Conservation (phyloP, 2,797 vertebrate genomes). For the Sarcoramphus papa region DNA sequence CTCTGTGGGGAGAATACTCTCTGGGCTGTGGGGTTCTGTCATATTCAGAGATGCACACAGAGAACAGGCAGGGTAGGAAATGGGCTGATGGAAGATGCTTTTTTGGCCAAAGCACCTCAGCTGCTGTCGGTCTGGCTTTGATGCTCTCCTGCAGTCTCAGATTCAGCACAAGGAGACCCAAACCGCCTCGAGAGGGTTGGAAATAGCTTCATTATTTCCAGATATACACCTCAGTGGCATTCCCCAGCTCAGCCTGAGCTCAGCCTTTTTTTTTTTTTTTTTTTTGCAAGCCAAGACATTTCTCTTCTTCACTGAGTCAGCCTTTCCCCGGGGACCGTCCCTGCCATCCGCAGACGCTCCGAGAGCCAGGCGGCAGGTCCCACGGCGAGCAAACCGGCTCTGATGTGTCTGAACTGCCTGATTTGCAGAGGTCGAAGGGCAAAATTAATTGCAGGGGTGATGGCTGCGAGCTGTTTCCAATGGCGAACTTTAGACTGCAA, state of each 20-base stretch:
- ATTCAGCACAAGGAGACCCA: background rate
- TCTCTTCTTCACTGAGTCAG: background rate
- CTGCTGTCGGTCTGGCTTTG: background rate
- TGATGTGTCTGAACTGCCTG: background rate
- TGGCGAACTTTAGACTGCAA: background rate
- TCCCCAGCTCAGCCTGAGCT: background rate
- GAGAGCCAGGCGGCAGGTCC: background rate
- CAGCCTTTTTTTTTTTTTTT: background rate
- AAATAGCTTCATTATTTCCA: background rate
- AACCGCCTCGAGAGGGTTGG: background rate
- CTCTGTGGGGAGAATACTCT: too few species aligned
- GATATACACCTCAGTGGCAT: background rate
- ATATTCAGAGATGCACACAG: accelerated
- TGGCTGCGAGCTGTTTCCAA: background rate
- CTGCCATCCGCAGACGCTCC: background rate
- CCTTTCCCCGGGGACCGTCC: background rate
- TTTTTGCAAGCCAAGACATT: background rate
- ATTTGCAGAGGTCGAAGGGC: background rate
- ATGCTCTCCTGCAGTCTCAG: background rate
- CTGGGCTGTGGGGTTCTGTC: background rate
- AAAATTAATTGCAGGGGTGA: background rate
- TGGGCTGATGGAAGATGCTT: accelerated
- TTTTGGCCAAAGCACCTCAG: background rate
- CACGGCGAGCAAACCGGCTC: accelerated
- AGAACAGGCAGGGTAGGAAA: background rate